These are phyloP conservation scores for Sylvia borin DNA, from an alignment of 2,797 vertebrate genomes.

Conservation along the genomic window DNA sequence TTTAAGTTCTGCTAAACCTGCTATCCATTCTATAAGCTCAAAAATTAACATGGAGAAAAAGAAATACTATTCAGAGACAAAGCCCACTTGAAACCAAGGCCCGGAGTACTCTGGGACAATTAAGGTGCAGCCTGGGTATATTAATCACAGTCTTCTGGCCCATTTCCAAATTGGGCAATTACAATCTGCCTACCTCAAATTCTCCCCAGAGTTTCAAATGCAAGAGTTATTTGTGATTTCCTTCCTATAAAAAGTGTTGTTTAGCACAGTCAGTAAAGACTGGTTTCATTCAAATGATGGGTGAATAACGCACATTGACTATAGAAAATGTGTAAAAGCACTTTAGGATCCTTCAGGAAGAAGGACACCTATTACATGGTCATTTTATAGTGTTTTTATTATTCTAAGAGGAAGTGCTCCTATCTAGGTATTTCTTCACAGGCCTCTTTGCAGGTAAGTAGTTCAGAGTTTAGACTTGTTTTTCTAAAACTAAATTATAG, in stretches of 20 bases:
- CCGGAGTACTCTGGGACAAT: constrained; percentile 13
- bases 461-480: background rate
- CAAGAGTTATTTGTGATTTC: constrained; percentile 55
- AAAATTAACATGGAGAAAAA: constrained; percentile 15
- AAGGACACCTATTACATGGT: constrained; percentile 31
- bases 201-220: constrained; percentile 52
- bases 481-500: constrained; percentile 32
- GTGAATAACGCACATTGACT: constrained; percentile 45
- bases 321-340: constrained; percentile 53
- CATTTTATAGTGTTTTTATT: constrained; percentile 45
- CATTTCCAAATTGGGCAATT: constrained; percentile 24
- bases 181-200: constrained; percentile 52
- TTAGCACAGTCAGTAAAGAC: constrained; percentile 37
- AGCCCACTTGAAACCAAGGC: constrained; percentile 28
- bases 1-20: background rate
- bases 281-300: constrained; percentile 46
- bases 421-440: constrained; percentile 16
- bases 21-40: background rate
- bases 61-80: constrained; percentile 24
- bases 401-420: constrained; percentile 39
- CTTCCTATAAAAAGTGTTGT: constrained; percentile 45
- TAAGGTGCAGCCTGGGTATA: constrained; percentile 15
- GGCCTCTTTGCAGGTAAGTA: background rate
- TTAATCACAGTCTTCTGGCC: constrained; percentile 53
- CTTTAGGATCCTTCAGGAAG: constrained; percentile 46